Percentiles rank a stretch among this genome's conserved stretches.
Evolutionary conservation across 2,888 invertebrate species (phyloP).

Genomic region (Dynastes tityus): DNA sequence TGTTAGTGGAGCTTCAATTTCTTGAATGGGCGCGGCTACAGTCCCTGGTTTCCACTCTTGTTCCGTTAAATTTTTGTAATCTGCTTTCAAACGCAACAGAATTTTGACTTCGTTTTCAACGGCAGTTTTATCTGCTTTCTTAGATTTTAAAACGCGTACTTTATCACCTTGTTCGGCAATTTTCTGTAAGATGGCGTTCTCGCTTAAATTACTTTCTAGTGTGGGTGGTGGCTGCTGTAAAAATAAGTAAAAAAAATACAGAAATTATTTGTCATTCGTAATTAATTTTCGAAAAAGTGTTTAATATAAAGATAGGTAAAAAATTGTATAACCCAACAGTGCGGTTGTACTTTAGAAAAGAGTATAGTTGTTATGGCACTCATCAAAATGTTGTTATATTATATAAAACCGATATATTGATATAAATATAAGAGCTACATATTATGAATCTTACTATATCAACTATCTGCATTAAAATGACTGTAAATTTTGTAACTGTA

Average conservation of each 20-base stretch:
- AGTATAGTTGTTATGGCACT: too few species aligned
- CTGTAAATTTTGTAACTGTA: too few species aligned
- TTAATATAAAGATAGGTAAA: neutral
- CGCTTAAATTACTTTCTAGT: slow-evolving; percentile 59
- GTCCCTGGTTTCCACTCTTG: slow-evolving; percentile 72
- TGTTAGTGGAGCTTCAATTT: neutral
- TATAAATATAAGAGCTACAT: too few species aligned
- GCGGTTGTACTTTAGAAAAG: too few species aligned
- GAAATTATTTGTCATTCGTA: neutral
- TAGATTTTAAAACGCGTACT: slow-evolving; percentile 80
- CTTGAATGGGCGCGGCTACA: slow-evolving; percentile 41
- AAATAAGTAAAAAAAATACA: neutral
- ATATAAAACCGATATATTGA: too few species aligned
- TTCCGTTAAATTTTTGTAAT: slow-evolving; percentile 82
- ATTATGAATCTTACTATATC: too few species aligned
- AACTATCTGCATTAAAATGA: too few species aligned
- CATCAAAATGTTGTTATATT: too few species aligned
- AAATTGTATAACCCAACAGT: too few species aligned
- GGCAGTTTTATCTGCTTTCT: slow-evolving; percentile 72
- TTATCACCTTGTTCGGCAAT: slow-evolving; percentile 80
- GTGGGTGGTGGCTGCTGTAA: slow-evolving; percentile 19
- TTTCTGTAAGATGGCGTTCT: slow-evolving; percentile 64
- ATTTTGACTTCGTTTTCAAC: slow-evolving; percentile 74
- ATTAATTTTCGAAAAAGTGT: neutral
- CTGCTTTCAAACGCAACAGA: slow-evolving; percentile 80